Conservation (phyloP, 2,888 invertebrate genomes). For the Colostygia pectinataria region DNA sequence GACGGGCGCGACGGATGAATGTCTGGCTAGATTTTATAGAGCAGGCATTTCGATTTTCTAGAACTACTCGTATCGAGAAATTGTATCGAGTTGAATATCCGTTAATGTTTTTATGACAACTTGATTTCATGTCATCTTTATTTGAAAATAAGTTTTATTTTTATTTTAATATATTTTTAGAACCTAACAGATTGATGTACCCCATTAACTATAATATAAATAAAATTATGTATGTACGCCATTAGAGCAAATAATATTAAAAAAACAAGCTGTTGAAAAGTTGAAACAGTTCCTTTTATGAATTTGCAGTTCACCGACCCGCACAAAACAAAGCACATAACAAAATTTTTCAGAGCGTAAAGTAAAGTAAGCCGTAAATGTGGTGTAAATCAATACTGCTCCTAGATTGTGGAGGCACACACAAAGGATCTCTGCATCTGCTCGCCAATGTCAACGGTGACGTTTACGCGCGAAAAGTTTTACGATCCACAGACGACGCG, state of each 20-base stretch:
- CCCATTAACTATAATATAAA: too few species aligned
- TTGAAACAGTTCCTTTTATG: not conserved
- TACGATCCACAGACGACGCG: slow-evolving; percentile 75
- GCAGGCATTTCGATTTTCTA: slow-evolving; percentile 39
- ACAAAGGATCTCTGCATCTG: slow-evolving; percentile 73
- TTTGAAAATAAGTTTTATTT: too few species aligned
- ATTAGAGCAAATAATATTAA: too few species aligned
- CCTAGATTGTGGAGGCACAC: slow-evolving; percentile 58
- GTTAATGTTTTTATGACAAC: slow-evolving; percentile 33
- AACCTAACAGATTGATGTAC: too few species aligned
- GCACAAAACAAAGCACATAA: slow-evolving; percentile 37
- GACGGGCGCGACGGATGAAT: slow-evolving; percentile 65
- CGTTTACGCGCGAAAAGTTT: slow-evolving; percentile 82
- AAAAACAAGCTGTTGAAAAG: too few species aligned
- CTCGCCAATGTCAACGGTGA: slow-evolving; percentile 74
- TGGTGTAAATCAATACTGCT: slow-evolving; percentile 65
- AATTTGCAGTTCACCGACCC: slow-evolving; percentile 36
- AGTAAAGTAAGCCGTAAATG: slow-evolving; percentile 38
- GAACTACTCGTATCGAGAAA: slow-evolving; percentile 45
- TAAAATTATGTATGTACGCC: too few species aligned
- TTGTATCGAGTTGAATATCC: slow-evolving; percentile 38
- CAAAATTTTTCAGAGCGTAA: slow-evolving; percentile 45
- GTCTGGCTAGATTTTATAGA: slow-evolving; percentile 76
- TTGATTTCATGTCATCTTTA: not conserved
- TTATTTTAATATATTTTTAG: too few species aligned